A percentile compares a stretch with the other conserved stretches of the same genome.
These are phyloP conservation scores for Alectoris magna DNA, from an alignment of 2,797 vertebrate genomes.

Conservation along the genomic window DNA sequence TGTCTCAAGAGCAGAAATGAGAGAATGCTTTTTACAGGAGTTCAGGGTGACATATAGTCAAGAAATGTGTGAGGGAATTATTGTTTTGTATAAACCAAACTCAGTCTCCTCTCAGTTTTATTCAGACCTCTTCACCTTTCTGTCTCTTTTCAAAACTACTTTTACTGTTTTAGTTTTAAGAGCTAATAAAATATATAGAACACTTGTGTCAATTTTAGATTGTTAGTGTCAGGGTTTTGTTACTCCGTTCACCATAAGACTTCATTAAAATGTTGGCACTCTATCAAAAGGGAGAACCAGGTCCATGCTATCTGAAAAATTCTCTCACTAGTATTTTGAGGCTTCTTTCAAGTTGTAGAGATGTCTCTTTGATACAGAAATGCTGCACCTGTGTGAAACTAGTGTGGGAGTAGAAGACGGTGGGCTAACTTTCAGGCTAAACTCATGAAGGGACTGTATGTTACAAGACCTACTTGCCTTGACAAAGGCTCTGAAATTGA, in stretches of 20 bases:
- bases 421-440: not conserved
- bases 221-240: not conserved
- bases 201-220: slow-evolving; percentile 9
- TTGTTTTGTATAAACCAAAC: not conserved
- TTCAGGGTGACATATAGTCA: not conserved
- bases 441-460: not conserved
- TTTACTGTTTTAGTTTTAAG: slow-evolving; percentile 37
- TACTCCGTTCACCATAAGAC: not conserved
- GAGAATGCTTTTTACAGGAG: not conserved
- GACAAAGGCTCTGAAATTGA: not conserved
- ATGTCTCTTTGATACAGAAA: not conserved
- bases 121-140: not conserved
- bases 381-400: not conserved
- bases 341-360: not conserved
- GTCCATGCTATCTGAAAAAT: not conserved
- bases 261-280: not conserved
- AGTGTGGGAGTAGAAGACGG: not conserved
- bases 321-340: not conserved
- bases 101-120: not conserved
- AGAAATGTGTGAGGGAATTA: slow-evolving; percentile 2
- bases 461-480: not conserved
- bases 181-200: slow-evolving; percentile 52
- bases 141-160: slow-evolving; percentile 37
- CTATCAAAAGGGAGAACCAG: not conserved
- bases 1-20: slow-evolving; percentile 36